Evolutionary conservation across 2,113 vertebrate species (phyloP), one percentile per base, ranked within the genome.

Genomic region (Semnornis frantzii): DNA sequence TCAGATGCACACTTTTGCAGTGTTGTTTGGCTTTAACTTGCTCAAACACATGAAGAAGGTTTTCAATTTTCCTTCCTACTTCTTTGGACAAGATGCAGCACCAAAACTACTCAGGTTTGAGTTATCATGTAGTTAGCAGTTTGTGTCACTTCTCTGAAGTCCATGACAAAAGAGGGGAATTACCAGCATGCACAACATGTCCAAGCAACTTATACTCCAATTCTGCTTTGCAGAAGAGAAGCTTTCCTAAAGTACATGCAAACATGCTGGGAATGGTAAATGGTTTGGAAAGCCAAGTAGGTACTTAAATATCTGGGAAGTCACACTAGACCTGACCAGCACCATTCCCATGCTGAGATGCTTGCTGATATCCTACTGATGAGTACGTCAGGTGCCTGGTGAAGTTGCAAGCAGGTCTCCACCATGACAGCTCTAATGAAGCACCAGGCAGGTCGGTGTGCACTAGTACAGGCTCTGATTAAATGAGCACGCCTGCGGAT

Each of bases 401-500:
- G 24, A 39, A 66, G 42, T 57, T 39, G 46, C 48, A 78, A 69
- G 11, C 8, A 4, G 3, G 14, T 54, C 13, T 73, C 23, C 55
- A 31, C 15, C 8, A 6, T 14, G 10, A 42, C 50, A 85, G 28
- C 58, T 50, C 16, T 1, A 7, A 16, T 39, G 24, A 39, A 66
- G 42, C 65, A 34, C 39, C 46, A 78, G 74, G 10, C 9, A 4
- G 4, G 13, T 52, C 8, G 37, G 37, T 39, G 37, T 72, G 15
- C 55, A 31, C 15, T 8, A 8, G 16, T 10, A 46, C 55, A 87
- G 28, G 28, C 58, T 50, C 16, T 1, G 8, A 16, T 39, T 30
- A 73, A 57, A 52, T 0, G 0, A 24, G 6, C 1, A 8, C 13
- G 19, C 31, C 15, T 42, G 8, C 0, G 1, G 34, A 57, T 3